A percentile compares a stretch with the other conserved stretches of the same genome.
These are phyloP conservation scores for Petrocephalus schoutedeni DNA, from an alignment of 2,797 vertebrate genomes.

Conservation along the genomic window DNA sequence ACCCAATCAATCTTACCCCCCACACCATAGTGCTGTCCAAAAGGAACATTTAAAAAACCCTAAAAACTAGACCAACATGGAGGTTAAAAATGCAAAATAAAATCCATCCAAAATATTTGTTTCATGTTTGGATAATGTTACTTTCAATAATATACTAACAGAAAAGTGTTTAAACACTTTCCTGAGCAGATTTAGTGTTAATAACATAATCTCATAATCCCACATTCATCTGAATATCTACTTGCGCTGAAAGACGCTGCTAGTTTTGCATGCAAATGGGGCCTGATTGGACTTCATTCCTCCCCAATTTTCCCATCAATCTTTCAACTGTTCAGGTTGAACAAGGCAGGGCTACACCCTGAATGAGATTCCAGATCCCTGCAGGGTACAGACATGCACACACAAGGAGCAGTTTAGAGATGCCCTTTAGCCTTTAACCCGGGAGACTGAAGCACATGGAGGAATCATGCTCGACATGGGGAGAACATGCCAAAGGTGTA, in stretches of 20 bases:
- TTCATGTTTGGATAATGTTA: neutral
- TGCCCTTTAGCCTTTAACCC: neutral
- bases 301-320: slow-evolving; percentile 20
- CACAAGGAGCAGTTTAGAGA: neutral
- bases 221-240: neutral
- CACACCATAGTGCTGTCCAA: slow-evolving; percentile 26
- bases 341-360: neutral
- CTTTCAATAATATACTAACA: neutral
- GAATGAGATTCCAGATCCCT: neutral
- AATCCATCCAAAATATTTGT: neutral
- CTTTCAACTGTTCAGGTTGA: neutral
- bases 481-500: neutral
- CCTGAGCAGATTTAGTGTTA: neutral
- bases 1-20: slow-evolving; percentile 46
- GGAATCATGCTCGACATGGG: neutral
- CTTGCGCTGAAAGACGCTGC: neutral
- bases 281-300: slow-evolving; percentile 26
- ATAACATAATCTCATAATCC: neutral
- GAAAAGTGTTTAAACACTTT: neutral
- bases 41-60: slow-evolving; percentile 39
- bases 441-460: neutral
- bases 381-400: neutral
- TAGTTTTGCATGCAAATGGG: neutral
- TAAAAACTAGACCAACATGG: slow-evolving; percentile 44
- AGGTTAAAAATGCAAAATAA: slow-evolving; percentile 33